Evolutionary conservation across 2,113 vertebrate species (phyloP), one percentile per base, ranked within the genome.

Genomic region (Corydoras maculifer): DNA sequence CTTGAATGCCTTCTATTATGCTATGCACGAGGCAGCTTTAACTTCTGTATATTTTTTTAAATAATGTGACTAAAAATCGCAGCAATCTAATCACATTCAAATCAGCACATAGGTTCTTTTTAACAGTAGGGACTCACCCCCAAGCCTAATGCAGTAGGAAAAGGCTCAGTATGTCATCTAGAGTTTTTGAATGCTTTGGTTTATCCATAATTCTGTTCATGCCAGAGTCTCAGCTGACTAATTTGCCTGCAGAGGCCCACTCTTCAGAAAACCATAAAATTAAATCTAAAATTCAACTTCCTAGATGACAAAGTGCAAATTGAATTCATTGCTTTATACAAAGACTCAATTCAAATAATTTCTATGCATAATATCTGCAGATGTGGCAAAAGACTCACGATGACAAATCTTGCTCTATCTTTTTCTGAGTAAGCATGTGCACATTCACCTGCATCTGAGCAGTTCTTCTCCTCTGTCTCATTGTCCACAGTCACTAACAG

Each of bases 381-480:
- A 1, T 8, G 63, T 35, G 57, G 57, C 11, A 54, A 3, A 5
- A 4, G 35, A 25, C 32, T 51, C 14, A 69, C 8, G 32, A 14
- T 12, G 9, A 67, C 30, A 31, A 54, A 55, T 69, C 29, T 8
- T 59, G 10, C 51, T 31, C 9, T 9, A 1, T 29, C 2, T 25
- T 25, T 1, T 25, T 57, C 2, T 9, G 14, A 35, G 14, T 50
- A 65, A 57, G 14, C 43, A 68, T 75, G 72, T 53, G 64, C 43
- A 13, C 7, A 5, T 53, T 43, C 88, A 93, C 92, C 92, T 60
- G 93, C 92, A 5, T 88, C 86, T 14, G 93, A 93, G 85, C 93
- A 94, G 70, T 94, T 94, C 83, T 88, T 91, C 5, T 79, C 77
- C 13, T 78, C 50, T 8, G 91, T 90, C 51, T 66, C 80, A 7